Base-by-base conservation (phyloP, 2,888 invertebrate genomes). In the Stenolophus ochropezus region DNA sequence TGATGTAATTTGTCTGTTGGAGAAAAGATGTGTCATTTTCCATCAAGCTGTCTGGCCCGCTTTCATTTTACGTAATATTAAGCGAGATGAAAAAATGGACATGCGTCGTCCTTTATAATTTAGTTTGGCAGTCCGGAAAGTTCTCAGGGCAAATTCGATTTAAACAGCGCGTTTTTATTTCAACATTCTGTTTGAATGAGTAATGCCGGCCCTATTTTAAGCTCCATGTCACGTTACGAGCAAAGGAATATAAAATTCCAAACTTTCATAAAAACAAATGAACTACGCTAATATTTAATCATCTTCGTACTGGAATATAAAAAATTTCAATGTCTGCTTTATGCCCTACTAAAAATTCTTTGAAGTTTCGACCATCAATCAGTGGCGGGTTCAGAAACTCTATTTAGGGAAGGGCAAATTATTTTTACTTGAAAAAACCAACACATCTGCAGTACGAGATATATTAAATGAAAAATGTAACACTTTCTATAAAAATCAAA, bases 11-110 rank as follows among this genome's bases (percentile, higher is more conserved):
- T 25, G 42, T 42, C 69, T 16, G 69, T 42, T 42, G 11, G 11
- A 16, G 20, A 69, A 69, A 20, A 27, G 69, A 69, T 69, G 33
- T 69, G 42, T 69, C 69, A 69, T 69, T 69, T 65, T 65, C 65
- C 65, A 65, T 33, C 56, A 56, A 20, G 56, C 23, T 73, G 21
- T 73, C 23, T 49, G 14, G 49, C 5, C 49, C 21, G 49, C n/a
- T 69, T 69, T 49, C 5, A 47, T 73, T n/a, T 73, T 73, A 49
- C 73, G 4, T 33, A 69, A 69, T 20, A 42, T 18, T 18, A 69
- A 73, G 33, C 0, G 23, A 6, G 21, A 73, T 73, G 73, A 73
- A 73, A 73, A 73, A 73, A 47, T 33, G 42, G 69, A 69, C 69
- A 58, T 58, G 23, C 6, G 11, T 58, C 58, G 58, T 58, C 69